Evolutionary conservation across 1,140 invertebrate species (phyloP).

Genomic region (Apis florea): DNA sequence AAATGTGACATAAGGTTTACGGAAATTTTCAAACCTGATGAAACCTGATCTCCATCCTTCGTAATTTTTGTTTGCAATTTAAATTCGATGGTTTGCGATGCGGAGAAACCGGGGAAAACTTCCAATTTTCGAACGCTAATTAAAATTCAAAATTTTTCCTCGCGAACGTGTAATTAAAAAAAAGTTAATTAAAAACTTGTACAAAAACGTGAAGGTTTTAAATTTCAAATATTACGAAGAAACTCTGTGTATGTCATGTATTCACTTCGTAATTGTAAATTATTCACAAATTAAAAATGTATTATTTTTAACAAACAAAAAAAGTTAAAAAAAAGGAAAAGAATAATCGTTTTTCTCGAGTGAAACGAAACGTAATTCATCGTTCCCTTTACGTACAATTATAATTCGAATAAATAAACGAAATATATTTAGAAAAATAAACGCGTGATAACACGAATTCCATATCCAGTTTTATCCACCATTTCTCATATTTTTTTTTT

Average conservation of each 20-base stretch:
- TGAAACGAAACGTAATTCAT: not conserved
- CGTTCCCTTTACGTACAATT: not conserved
- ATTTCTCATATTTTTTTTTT: conserved; percentile 8
- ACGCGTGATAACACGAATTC: not conserved
- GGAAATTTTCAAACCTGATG: too few relatives aligned
- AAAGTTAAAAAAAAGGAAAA: not conserved
- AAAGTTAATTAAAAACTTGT: not conserved
- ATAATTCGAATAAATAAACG: too few relatives aligned
- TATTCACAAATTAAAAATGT: too few relatives aligned
- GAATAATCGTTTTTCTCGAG: not conserved
- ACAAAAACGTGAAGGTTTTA: not conserved
- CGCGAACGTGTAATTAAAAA: not conserved
- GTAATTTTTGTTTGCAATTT: too few relatives aligned
- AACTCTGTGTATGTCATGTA: not conserved
- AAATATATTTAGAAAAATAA: not conserved
- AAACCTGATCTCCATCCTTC: too few relatives aligned
- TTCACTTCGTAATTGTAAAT: not conserved
- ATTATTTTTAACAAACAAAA: not conserved
- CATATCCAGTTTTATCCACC: conserved; percentile 30
- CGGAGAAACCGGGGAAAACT: too few relatives aligned
- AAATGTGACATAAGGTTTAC: too few relatives aligned
- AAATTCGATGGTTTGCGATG: too few relatives aligned
- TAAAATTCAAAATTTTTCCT: too few relatives aligned
- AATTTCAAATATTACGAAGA: not conserved
- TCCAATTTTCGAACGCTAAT: too few relatives aligned